Evolutionary conservation across 2,888 invertebrate species (phyloP).

Genomic region (Orthonevra nobilis): DNA sequence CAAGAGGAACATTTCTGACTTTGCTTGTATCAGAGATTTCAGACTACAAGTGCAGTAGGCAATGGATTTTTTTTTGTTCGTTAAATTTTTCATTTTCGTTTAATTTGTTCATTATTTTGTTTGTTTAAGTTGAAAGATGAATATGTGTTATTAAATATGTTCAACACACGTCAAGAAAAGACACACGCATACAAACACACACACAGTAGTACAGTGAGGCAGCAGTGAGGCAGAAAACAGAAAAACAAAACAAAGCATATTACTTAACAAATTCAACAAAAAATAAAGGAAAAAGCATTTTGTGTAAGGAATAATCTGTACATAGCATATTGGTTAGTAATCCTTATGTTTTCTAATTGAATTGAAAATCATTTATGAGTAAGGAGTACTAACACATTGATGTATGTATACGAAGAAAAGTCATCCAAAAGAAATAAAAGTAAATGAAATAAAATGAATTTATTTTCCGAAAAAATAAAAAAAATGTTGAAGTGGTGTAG

Average conservation of each 20-base stretch:
- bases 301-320: neutral
- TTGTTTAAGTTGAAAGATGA: constrained; percentile 63
- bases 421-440: constrained; percentile 39
- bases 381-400: constrained; percentile 47
- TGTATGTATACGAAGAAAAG: constrained; percentile 35
- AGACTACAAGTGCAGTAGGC: constrained; percentile 57
- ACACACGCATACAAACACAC: constrained; percentile 67
- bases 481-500: constrained; percentile 46
- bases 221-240: constrained; percentile 67
- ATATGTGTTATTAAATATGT: constrained; percentile 67
- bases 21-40: constrained; percentile 66
- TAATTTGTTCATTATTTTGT: constrained; percentile 29
- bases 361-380: constrained; percentile 4
- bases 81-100: constrained; percentile 25
- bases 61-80: constrained; percentile 11
- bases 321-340: neutral
- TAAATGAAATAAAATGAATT: constrained; percentile 58
- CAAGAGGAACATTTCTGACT: constrained; percentile 66
- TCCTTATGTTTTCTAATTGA: neutral
- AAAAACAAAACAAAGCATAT: constrained; percentile 66
- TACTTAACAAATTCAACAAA: constrained; percentile 55
- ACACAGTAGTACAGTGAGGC: constrained; percentile 69
- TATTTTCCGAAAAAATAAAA: constrained; percentile 56
- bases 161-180: constrained; percentile 62
- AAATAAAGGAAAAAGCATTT: constrained; percentile 19